Base-by-base conservation (phyloP, 2,113 vertebrate species). In the Falco punctatus region DNA sequence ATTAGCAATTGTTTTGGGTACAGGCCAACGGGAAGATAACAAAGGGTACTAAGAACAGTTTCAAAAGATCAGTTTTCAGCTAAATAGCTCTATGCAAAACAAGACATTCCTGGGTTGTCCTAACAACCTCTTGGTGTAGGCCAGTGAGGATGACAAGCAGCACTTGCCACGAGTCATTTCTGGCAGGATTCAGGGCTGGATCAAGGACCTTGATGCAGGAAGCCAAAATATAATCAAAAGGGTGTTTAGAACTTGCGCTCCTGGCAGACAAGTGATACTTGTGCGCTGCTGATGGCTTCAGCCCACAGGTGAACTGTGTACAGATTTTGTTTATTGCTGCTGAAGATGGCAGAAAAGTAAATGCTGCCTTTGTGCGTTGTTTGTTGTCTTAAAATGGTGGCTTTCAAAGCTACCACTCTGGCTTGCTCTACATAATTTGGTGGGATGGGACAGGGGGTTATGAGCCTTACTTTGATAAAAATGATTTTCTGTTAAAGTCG, bases 271-370 rank as follows among this genome's bases (percentile, higher is more conserved):
- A 90, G 80, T 30, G 62, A 17, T 24, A 61, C 58, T 74, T 52
- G 38, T 0, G 3, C 28, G 61, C 32, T 14, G 6, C 48, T 84
- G 48, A 49, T 42, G 80, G 91, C 77, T 92, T n/a, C 61, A 71
- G 0, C 22, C 69, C 59, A 51, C 77, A 27, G 2, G 0, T 59
- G 48, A 90, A 33, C 24, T 2, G 0, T 15, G 21, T 15, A 65
- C 24, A 44, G 24, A 17, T 81, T 81, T 62, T 79, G 59, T 79
- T 92, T 74, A 44, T 33, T 69, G 38, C 40, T 32, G 19, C 49
- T 49, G 65, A 93, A 46, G 44, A 54, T 28, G 26, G 40, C 49
- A 91, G 75, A 73, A 73, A 42, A 58, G 26, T 38, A 61, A 93
- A 88, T 46, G 65, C 61, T 79, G 69, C 42, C 32, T 80, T 65